phyloP scores from a whole-genome alignment of 1,140 invertebrate species.

The Tachypleus tridentatus region DNA sequence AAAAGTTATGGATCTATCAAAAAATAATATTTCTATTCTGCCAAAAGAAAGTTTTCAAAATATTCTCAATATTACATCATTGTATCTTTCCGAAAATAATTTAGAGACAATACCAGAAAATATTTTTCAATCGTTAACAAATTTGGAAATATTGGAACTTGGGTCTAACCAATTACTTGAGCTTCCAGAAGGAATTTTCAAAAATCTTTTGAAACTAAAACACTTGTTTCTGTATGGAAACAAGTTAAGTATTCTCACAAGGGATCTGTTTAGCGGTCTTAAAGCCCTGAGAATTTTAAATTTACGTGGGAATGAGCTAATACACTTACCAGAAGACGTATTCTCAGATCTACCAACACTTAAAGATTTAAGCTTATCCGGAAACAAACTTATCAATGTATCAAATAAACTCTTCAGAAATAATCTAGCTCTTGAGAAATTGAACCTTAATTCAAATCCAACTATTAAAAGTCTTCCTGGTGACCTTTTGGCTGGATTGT shows the following conservation, averaged over 20 bases:
- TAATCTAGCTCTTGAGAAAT: constrained; percentile 11
- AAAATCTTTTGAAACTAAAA: constrained; percentile 19
- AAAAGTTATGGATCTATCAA: too few species aligned
- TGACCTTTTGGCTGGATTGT: constrained; percentile 15
- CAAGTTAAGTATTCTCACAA: constrained; percentile 14
- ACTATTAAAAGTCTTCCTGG: constrained; percentile 18
- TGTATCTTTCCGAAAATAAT: constrained; percentile 10
- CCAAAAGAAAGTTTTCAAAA: constrained; percentile 1
- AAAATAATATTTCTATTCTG: too few species aligned
- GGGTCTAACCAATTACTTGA: constrained; percentile 11
- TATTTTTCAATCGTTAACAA: constrained; percentile 5
- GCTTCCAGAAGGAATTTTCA: constrained; percentile 12
- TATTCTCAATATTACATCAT: constrained; percentile 2
- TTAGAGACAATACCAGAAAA: constrained; percentile 9
- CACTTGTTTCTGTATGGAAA: constrained; percentile 24
- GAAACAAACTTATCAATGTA: constrained; percentile 19
- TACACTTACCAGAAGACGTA: constrained; percentile 17
- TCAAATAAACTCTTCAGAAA: constrained; percentile 20
- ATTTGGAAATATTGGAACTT: constrained; percentile 12
- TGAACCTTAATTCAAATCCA: constrained; percentile 24
- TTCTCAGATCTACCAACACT: constrained; percentile 17
- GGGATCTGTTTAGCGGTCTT: constrained; percentile 14
- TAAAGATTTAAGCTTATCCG: constrained; percentile 13
- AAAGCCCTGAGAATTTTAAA: constrained; percentile 16
- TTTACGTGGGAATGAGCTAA: constrained; percentile 19